phyloP scores from a whole-genome alignment of 2,113 vertebrate genomes.

The Burhinus bistriatus region DNA sequence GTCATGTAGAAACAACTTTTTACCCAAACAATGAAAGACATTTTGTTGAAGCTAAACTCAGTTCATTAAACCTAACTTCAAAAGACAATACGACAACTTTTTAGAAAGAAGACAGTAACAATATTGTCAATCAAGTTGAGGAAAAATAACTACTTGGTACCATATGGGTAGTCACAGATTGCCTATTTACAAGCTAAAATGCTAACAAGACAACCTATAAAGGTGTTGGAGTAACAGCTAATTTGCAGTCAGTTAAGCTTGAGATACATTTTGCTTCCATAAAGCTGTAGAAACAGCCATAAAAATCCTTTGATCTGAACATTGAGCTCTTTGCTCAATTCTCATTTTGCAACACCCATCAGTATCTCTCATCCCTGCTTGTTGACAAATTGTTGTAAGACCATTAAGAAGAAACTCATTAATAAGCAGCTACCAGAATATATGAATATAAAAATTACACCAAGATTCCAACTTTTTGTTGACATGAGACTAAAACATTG shows the following conservation, averaged over 20 bases:
- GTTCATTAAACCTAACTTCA: neutral
- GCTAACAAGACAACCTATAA: neutral
- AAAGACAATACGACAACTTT: neutral
- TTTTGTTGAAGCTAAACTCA: neutral
- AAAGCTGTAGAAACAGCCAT: neutral
- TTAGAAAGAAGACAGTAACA: neutral
- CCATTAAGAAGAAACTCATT: neutral
- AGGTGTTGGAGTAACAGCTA: neutral
- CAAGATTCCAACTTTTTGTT: neutral
- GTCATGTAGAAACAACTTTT: neutral
- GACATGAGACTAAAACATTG: neutral
- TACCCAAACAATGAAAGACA: neutral
- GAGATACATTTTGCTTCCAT: neutral
- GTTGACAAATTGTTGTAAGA: neutral
- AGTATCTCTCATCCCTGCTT: neutral
- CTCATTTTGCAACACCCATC: neutral
- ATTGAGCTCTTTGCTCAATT: neutral
- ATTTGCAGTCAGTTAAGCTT: conserved; percentile 8
- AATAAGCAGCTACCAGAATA: neutral
- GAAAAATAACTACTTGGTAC: neutral
- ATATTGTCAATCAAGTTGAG: neutral
- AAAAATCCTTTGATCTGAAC: neutral
- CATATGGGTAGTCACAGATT: neutral
- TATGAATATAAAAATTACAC: neutral
- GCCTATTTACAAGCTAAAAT: neutral